Conservation (phyloP, 2,113 vertebrate species). For the Triplophysa dalaica region DNA sequence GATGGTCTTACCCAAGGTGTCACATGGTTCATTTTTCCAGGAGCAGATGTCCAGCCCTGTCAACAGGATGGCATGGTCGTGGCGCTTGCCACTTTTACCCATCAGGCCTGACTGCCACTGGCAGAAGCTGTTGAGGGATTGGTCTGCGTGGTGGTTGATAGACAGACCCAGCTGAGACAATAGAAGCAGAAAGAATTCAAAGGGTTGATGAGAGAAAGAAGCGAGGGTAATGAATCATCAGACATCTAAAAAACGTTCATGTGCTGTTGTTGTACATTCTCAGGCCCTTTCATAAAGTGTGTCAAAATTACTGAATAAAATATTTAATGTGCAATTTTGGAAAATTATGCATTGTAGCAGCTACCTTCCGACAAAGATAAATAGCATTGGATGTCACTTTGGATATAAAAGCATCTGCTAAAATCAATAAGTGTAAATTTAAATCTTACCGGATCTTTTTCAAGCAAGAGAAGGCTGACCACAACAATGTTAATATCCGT, state of each 20-base stretch:
- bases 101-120: slow-evolving; percentile 94
- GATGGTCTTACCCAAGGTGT: slow-evolving; percentile 86
- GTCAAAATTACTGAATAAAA: too few relatives aligned
- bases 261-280: background rate
- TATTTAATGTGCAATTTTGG: too few relatives aligned
- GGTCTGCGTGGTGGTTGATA: slow-evolving; percentile 95
- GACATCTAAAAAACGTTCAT: background rate
- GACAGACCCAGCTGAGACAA: slow-evolving; percentile 80
- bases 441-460: slow-evolving; percentile 91
- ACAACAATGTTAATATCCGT: slow-evolving; percentile 94
- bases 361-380: background rate
- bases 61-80: slow-evolving; percentile 93
- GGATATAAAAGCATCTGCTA: background rate
- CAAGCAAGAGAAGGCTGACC: slow-evolving; percentile 92
- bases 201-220: slow-evolving; percentile 13
- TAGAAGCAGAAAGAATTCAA: background rate
- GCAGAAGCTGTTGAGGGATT: slow-evolving; percentile 96
- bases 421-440: background rate
- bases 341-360: too few relatives aligned
- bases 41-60: slow-evolving; percentile 98
- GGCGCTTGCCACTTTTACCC: slow-evolving; percentile 90
- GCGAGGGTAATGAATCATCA: background rate
- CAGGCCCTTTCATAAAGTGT: too few relatives aligned
- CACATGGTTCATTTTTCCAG: slow-evolving; percentile 98
- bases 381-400: too few relatives aligned